Evolutionary conservation across 1,140 invertebrate species (phyloP).

Genomic region (Drosophila navojoa): DNA sequence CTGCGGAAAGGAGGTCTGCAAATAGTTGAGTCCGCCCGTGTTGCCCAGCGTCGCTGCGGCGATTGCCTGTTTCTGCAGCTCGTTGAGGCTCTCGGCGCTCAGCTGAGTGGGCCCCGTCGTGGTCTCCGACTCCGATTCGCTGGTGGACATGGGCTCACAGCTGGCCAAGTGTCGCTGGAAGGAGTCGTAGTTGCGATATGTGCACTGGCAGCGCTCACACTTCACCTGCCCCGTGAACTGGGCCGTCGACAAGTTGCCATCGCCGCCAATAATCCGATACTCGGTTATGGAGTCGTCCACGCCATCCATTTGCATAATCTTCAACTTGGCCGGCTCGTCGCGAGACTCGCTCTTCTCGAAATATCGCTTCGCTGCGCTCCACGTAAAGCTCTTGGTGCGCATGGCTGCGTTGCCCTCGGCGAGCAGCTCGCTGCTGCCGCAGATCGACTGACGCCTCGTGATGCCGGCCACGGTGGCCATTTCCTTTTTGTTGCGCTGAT

Average conservation of each 20-base stretch:
- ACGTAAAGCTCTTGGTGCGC: constrained; percentile 83
- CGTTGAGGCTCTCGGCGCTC: constrained; percentile 61
- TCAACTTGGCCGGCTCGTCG: constrained; percentile 86
- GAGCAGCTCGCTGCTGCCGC: constrained; percentile 43
- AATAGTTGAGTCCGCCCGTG: constrained; percentile 63
- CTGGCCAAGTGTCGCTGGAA: constrained; percentile 92
- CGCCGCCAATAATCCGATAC: constrained; percentile 73
- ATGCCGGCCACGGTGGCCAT: constrained; percentile 63
- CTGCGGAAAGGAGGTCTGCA: constrained; percentile 65
- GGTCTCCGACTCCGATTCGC: constrained; percentile 89
- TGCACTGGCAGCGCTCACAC: constrained; percentile 93
- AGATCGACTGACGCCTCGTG: constrained; percentile 59
- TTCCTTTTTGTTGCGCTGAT: constrained; percentile 77
- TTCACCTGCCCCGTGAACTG: constrained; percentile 89
- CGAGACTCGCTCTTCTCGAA: constrained; percentile 67
- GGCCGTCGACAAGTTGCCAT: constrained; percentile 79
- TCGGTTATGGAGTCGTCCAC: constrained; percentile 87
- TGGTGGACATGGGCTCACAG: constrained; percentile 90
- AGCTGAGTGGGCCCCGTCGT: constrained; percentile 21
- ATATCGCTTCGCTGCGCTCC: constrained; percentile 79
- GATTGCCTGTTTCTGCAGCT: constrained; percentile 64
- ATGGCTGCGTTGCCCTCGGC: constrained; percentile 23
- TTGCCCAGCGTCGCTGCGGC: constrained; percentile 48
- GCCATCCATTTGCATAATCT: constrained; percentile 90
- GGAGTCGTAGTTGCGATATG: constrained; percentile 94